Conservation (phyloP, 2,888 invertebrate genomes). For the Agrochola circellaris region DNA sequence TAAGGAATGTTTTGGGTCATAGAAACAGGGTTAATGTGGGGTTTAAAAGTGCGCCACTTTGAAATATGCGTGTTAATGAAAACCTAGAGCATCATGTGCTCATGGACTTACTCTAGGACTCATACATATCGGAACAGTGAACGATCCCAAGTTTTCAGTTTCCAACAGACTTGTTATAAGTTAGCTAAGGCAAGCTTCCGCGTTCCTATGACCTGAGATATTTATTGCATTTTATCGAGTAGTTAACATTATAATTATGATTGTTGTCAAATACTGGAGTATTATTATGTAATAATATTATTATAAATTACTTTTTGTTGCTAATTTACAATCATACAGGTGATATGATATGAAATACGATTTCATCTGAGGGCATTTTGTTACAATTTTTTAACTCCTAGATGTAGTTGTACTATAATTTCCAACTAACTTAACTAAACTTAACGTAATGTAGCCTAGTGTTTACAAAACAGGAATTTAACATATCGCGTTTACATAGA, state of each 20-base stretch:
- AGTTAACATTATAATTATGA: conserved; percentile 8
- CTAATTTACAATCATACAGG: conserved; percentile 5
- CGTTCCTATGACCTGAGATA: conserved; percentile 34
- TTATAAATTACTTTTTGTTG: conserved; percentile 31
- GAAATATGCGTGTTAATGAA: conserved; percentile 4
- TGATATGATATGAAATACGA: conserved; percentile 11
- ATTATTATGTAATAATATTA: conserved; percentile 20
- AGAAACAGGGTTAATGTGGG: conserved; percentile 9
- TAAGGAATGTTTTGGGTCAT: conserved; percentile 39
- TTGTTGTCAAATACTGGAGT: conserved; percentile 33
- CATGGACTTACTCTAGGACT: neutral
- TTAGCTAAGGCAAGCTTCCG: neutral
- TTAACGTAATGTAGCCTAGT: conserved; percentile 4
- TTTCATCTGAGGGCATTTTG: conserved; percentile 19
- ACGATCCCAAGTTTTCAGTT: neutral
- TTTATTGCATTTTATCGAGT: conserved; percentile 43
- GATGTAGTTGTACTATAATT: conserved; percentile 18
- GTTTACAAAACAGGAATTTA: conserved; percentile 2
- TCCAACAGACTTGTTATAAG: neutral
- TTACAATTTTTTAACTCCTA: neutral
- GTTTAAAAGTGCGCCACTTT: neutral
- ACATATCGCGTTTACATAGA: conserved; percentile 26
- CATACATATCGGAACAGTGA: neutral
- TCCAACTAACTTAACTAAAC: neutral
- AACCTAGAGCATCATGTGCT: neutral